phyloP scores from a whole-genome alignment of 37 sponge, comb jelly and placozoan species.

The Oscarella lobularis region DNA sequence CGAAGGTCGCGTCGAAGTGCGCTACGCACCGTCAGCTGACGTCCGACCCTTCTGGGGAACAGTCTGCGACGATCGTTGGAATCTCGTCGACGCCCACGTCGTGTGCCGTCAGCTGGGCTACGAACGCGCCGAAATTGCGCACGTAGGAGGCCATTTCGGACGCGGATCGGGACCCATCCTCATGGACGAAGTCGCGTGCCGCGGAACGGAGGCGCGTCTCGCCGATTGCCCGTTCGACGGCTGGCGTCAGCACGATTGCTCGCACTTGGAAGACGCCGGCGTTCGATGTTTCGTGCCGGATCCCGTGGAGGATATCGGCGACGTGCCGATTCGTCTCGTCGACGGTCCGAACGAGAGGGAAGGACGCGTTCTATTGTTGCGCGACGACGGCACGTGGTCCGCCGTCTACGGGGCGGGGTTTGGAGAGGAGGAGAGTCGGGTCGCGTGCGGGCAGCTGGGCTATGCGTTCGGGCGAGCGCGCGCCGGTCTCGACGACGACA shows the following conservation, averaged over 20 bases:
- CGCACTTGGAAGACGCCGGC: slow-evolving; percentile 44
- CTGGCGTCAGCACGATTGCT: slow-evolving; percentile 29
- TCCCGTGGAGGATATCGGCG: background rate
- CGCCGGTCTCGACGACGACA: background rate
- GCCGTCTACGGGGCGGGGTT: slow-evolving; percentile 28
- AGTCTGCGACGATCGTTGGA: background rate
- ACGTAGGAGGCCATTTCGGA: slow-evolving; percentile 8
- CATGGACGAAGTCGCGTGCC: slow-evolving; percentile 38
- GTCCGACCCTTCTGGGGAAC: background rate
- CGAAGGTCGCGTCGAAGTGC: slow-evolving; percentile 1
- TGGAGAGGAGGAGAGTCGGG: slow-evolving; percentile 12
- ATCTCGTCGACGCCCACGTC: background rate
- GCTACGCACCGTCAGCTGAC: background rate
- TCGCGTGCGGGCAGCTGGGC: slow-evolving; percentile 60
- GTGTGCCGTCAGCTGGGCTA: background rate
- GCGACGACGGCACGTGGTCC: slow-evolving; percentile 24
- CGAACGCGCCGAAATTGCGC: background rate
- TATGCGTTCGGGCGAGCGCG: slow-evolving; percentile 22
- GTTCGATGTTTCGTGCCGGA: slow-evolving; percentile 21
- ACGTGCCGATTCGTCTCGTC: background rate
- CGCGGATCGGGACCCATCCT: slow-evolving; percentile 36
- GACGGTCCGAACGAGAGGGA: background rate
- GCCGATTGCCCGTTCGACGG: slow-evolving; percentile 17
- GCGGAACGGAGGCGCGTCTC: slow-evolving; percentile 14
- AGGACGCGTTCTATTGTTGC: slow-evolving; percentile 26